phyloP scores from a whole-genome alignment of 2,797 vertebrate species.

The Xenopus petersii region DNA sequence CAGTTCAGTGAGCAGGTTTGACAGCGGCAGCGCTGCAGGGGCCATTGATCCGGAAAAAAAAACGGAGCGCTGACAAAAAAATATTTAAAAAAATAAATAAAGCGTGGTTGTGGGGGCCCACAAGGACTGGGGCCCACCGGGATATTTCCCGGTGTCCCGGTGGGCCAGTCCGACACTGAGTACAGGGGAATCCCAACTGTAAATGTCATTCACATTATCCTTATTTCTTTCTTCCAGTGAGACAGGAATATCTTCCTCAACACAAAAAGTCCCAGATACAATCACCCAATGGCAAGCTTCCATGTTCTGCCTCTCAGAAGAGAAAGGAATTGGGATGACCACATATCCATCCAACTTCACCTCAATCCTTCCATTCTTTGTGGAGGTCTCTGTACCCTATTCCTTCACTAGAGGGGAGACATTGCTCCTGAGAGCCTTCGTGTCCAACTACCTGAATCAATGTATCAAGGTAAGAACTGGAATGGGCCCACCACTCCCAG shows the following conservation, averaged over 20 bases:
- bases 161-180: too few relatives aligned
- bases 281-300: conserved; percentile 13
- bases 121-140: too few relatives aligned
- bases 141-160: too few relatives aligned
- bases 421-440: not conserved
- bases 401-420: conserved; percentile 5
- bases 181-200: too few relatives aligned
- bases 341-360: conserved; percentile 7
- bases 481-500: too few relatives aligned
- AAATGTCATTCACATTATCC: too few relatives aligned
- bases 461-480: conserved; percentile 13
- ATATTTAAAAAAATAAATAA: too few relatives aligned
- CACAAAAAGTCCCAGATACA: conserved; percentile 11
- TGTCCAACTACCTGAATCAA: not conserved
- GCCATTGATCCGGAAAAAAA: too few relatives aligned
- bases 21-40: too few relatives aligned
- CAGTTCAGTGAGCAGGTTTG: too few relatives aligned
- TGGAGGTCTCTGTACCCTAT: not conserved
- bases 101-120: too few relatives aligned
- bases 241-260: not conserved
- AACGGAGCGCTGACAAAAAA: too few relatives aligned
- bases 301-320: not conserved
- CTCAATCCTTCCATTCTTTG: conserved; percentile 19
- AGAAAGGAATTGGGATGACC: not conserved
- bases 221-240: not conserved